Base-by-base conservation (phyloP, 2,888 invertebrate genomes). In the Yponomeuta cagnagella region DNA sequence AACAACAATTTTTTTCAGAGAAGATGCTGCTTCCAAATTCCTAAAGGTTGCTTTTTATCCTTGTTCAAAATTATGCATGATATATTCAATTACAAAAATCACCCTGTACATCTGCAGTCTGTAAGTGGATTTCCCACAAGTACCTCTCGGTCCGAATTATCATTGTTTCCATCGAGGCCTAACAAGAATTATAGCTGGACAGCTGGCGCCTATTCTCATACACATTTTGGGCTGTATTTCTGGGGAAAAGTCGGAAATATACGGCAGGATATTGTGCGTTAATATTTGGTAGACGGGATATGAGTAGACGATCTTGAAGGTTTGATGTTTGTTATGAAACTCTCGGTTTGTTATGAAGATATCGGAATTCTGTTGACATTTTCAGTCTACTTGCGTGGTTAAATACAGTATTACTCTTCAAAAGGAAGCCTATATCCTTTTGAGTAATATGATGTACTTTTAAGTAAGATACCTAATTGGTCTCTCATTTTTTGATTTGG, bases 181-280 rank as follows among this genome's bases (percentile, higher is more conserved):
- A 82, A 85, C 85, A 82, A 86, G 87, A 88, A 80, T 86, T 87
- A 87, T 84, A 77, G 79, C 75, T 72, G 78, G 84, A 78, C 84
- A 85, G 84, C 82, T 82, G 87, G 83, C 82, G 82, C 76, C 81
- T 71, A 73, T 71, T 71, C 64, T 58, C 70, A 70, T 58, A 58
- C 52, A 58, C 52, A 58, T 58, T 23, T 58, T 58, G 52, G 3
- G 52, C 3, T 58, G 12, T 58, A 58, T 58, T 58, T 58, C 52
- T 58, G 15, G 5, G 52, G 52, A 58, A 58, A 58, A 58, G 52
- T 58, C 52, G 52, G 52, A 58, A 58, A 58, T 58, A 72, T 73
- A 73, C 10, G n/a, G 67, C 33, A 67, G 67, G 43, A 67, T 33
- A 63, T 63, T 43, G 43, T 43, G 43, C 43, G 43, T 43, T 43